Conservation (phyloP, 2,113 vertebrate species). For the Oreochromis niloticus region DNA sequence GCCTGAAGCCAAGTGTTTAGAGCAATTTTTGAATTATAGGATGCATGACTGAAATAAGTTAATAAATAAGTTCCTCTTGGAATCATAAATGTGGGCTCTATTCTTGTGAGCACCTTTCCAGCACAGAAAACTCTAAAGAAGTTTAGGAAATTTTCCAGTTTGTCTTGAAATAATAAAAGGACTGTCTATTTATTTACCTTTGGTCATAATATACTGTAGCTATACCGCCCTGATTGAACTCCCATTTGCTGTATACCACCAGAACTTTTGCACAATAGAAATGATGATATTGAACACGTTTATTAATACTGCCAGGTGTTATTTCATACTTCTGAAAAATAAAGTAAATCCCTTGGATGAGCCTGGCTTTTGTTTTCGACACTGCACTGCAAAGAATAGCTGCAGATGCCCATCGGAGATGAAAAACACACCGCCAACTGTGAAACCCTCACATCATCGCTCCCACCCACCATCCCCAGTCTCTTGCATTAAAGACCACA, state of each 20-base stretch:
- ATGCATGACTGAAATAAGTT: not conserved
- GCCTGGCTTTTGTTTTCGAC: not conserved
- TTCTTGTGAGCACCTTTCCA: not conserved
- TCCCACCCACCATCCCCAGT: not conserved
- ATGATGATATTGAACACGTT: not conserved
- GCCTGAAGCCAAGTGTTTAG: not conserved
- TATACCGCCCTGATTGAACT: not conserved
- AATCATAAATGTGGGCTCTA: not conserved
- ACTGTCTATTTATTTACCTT: not conserved
- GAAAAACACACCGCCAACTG: not conserved
- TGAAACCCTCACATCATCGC: not conserved
- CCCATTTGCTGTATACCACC: not conserved
- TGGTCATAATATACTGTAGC: not conserved
- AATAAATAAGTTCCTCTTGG: not conserved
- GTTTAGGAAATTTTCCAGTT: not conserved
- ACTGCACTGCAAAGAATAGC: not conserved
- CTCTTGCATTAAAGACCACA: not conserved
- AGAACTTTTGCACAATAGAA: not conserved
- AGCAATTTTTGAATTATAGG: not conserved
- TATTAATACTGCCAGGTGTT: not conserved
- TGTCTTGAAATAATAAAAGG: not conserved
- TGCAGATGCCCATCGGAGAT: not conserved
- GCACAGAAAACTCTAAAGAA: not conserved
- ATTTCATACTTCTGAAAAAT: not conserved
- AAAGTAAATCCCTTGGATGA: not conserved